These are phyloP conservation scores for Colletes gigas DNA, from an alignment of 1,140 invertebrate species.

Conservation along the genomic window DNA sequence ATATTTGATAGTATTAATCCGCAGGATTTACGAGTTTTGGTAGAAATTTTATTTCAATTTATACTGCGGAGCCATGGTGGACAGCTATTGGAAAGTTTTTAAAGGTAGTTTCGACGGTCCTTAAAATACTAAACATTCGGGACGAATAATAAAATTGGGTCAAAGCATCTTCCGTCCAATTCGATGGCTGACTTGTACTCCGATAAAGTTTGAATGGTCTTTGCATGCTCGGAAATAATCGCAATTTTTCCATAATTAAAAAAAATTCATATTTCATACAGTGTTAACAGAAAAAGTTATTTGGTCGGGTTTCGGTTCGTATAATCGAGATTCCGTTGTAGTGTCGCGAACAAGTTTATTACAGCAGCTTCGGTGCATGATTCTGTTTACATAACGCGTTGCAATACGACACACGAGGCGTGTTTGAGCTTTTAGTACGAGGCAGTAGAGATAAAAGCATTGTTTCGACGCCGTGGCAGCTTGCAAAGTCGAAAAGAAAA, in stretches of 20 bases:
- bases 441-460: conserved; percentile 12
- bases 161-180: not conserved
- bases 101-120: not conserved
- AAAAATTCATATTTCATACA: too few relatives aligned
- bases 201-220: not conserved
- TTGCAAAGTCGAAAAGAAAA: conserved; percentile 30
- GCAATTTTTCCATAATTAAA: not conserved
- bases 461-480: conserved; percentile 16
- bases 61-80: too few relatives aligned
- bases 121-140: conserved; percentile 1
- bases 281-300: too few relatives aligned
- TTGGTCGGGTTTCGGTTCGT: too few relatives aligned
- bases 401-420: not conserved
- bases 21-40: too few relatives aligned
- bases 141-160: not conserved
- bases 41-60: not conserved
- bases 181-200: not conserved
- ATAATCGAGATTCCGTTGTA: too few relatives aligned
- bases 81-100: not conserved
- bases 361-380: not conserved
- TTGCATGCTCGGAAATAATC: not conserved
- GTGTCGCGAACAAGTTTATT: too few relatives aligned
- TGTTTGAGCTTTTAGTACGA: not conserved
- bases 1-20: not conserved
- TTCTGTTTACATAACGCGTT: not conserved